Evolutionary conservation across 2,113 vertebrate species (phyloP), one percentile per base, ranked within the genome.

Genomic region (Istiophorus platypterus): DNA sequence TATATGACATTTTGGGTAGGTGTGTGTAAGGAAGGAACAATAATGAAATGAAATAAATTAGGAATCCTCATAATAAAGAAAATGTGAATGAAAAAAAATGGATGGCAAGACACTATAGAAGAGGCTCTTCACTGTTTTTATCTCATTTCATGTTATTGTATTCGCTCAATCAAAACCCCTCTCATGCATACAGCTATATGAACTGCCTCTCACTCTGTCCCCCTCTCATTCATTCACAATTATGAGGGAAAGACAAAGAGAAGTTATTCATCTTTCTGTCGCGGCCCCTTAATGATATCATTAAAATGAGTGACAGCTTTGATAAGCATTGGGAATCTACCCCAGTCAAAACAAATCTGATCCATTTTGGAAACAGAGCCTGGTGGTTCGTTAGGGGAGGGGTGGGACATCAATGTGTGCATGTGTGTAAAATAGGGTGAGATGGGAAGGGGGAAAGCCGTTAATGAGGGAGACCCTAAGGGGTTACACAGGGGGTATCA

Each of bases 261-360:
- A 93, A 89, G 90, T 68, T 78, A 94, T 95, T 95, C 93, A 94
- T 95, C 95, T 95, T 90, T 73, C 92, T 93, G 92, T 91, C 93
- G 88, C 42, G 69, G 92, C 87, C 88, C 88, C 91, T 94, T 95
- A 95, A 95, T 94, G 92, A 92, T 89, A 94, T 94, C 94, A 95
- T 95, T 95, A 95, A 95, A 94, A 95, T 95, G 95, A 95, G 87
- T 93, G 95, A 95, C 95, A 95, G 94, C 93, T 89, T 89, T 92
- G 91, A 93, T 89, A 87, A 84, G 90, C 89, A 71, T 80, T 88
- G 92, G 89, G 88, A 94, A 91, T 88, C 92, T 85, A 92, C 87
- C 85, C 92, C 88, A 91, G 94, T 93, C 91, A 92, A 94, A 94
- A 95, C 93, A 94, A 94, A 95, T 92, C 82, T 90, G 92, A 92